phyloP scores from a whole-genome alignment of 2,113 vertebrate species.

The Odocoileus virginianus region DNA sequence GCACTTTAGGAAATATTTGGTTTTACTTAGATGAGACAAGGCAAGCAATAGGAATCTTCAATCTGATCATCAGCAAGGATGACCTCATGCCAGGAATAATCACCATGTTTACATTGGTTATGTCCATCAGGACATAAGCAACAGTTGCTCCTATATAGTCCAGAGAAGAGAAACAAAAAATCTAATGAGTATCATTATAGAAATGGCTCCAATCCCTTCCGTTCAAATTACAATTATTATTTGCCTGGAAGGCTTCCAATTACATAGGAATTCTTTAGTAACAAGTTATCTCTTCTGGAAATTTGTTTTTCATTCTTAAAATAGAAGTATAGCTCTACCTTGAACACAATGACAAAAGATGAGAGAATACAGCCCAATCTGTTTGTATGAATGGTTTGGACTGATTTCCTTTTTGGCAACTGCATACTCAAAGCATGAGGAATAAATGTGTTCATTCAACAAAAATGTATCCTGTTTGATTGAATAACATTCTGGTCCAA shows the following conservation, averaged over 20 bases:
- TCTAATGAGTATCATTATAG: slow-evolving; percentile 35
- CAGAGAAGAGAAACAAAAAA: slow-evolving; percentile 30
- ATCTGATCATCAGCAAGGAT: slow-evolving; percentile 4
- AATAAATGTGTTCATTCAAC: slow-evolving; percentile 56
- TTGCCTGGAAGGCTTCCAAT: slow-evolving; percentile 26
- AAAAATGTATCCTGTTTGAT: slow-evolving; percentile 46
- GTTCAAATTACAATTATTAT: slow-evolving; percentile 55
- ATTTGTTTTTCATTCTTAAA: slow-evolving; percentile 41
- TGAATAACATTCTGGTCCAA: slow-evolving; percentile 35
- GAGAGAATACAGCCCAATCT: neutral
- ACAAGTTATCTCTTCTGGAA: slow-evolving; percentile 47
- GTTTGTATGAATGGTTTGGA: slow-evolving; percentile 54
- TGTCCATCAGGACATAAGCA: slow-evolving; percentile 31
- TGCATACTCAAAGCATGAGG: slow-evolving; percentile 22
- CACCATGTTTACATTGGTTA: slow-evolving; percentile 4
- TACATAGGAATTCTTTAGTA: slow-evolving; percentile 49
- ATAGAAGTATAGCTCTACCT: slow-evolving; percentile 46
- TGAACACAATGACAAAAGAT: slow-evolving; percentile 41
- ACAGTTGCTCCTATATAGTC: slow-evolving; percentile 26
- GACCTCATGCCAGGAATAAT: slow-evolving; percentile 26
- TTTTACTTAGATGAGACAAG: slow-evolving; percentile 20
- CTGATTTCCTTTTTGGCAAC: slow-evolving; percentile 58
- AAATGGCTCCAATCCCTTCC: slow-evolving; percentile 33
- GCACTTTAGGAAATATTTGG: neutral
- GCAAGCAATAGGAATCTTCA: neutral